Conservation (phyloP, 2,113 vertebrate genomes). For the Capreolus pygargus region DNA sequence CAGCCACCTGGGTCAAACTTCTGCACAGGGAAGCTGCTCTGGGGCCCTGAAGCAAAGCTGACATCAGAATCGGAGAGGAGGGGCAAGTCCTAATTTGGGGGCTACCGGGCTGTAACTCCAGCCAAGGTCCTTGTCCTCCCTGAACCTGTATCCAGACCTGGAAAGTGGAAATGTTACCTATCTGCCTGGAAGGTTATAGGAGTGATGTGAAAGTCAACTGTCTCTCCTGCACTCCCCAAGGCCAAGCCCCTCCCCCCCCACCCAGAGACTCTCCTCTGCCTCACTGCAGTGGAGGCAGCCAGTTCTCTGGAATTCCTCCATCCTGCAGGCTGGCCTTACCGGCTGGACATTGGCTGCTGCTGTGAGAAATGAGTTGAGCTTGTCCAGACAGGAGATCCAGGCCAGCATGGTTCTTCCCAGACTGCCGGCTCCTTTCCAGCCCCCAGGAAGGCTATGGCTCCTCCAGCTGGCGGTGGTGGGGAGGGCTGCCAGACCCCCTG, state of each 20-base stretch:
- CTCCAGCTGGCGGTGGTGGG: neutral
- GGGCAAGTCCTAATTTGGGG: neutral
- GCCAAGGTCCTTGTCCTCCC: neutral
- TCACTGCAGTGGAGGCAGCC: neutral
- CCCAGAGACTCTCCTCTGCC: neutral
- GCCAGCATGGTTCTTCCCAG: neutral
- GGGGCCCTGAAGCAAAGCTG: neutral
- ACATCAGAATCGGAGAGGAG: neutral
- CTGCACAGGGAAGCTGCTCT: neutral
- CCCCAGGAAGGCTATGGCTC: neutral
- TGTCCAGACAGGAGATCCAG: neutral
- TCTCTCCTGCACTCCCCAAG: neutral
- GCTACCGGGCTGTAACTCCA: neutral
- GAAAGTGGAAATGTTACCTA: neutral
- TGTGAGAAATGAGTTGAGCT: neutral
- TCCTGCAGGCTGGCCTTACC: neutral
- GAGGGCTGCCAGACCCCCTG: neutral
- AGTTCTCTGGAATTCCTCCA: neutral
- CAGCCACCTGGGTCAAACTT: neutral
- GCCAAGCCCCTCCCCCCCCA: neutral
- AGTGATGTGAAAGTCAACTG: rapidly evolving
- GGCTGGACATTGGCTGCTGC: neutral
- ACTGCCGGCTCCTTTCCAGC: neutral
- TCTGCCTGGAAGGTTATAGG: neutral
- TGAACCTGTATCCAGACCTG: neutral